phyloP scores from a whole-genome alignment of 2,888 invertebrate genomes.

The Drosophila helvetica region DNA sequence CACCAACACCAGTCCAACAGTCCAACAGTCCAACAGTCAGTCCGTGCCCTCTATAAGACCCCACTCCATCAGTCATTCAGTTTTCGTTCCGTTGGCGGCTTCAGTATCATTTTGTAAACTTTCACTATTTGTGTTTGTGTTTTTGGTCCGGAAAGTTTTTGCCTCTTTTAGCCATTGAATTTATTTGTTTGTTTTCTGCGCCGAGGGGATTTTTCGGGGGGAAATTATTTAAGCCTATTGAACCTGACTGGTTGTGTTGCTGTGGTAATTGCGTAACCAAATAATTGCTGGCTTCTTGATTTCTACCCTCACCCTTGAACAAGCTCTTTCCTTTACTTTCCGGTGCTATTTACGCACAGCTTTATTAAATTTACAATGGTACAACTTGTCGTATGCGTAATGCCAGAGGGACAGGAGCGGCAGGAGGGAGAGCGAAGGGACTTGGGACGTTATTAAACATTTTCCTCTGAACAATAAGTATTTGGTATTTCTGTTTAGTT shows the following conservation, averaged over 20 bases:
- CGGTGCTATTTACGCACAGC: too few species aligned
- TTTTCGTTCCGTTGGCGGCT: slow-evolving; percentile 41
- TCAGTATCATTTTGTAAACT: slow-evolving; percentile 60
- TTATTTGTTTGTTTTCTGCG: slow-evolving; percentile 72
- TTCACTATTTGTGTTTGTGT: slow-evolving; percentile 62
- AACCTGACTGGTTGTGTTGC: slow-evolving; percentile 51
- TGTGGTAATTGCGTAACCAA: slow-evolving; percentile 67
- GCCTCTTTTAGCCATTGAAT: slow-evolving; percentile 66
- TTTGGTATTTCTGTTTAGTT: slow-evolving; percentile 17
- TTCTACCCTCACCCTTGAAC: slow-evolving; percentile 21
- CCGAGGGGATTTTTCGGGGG: slow-evolving; percentile 24
- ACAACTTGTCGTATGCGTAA: slow-evolving; percentile 44
- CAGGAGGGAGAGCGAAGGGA: neutral
- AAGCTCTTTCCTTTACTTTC: too few species aligned
- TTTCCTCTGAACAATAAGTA: slow-evolving; percentile 9
- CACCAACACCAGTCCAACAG: neutral
- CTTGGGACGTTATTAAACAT: slow-evolving; percentile 35
- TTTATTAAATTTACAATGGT: slow-evolving; percentile 63
- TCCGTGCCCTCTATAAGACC: neutral
- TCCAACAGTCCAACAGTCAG: neutral
- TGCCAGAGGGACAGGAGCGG: neutral
- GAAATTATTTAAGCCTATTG: slow-evolving; percentile 61
- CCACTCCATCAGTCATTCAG: neutral
- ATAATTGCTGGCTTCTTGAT: slow-evolving; percentile 61
- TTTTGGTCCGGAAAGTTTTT: slow-evolving; percentile 53